Evolutionary conservation across 1,140 invertebrate species (phyloP), one percentile per base, ranked within the genome.

Genomic region (Drosophila truncata): DNA sequence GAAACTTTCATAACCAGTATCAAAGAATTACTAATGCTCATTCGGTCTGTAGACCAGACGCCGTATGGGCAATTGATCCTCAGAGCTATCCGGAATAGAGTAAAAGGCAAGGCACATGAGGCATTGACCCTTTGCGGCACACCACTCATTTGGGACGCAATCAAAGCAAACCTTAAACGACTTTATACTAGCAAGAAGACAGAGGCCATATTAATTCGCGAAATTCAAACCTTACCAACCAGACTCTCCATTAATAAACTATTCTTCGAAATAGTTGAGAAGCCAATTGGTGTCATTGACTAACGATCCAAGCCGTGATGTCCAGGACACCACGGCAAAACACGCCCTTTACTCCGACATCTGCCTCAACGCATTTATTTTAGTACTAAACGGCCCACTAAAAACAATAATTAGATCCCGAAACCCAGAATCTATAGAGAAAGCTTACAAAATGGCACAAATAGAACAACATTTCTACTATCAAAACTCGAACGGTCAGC

Each of bases 181-280:
- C 33, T 52, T 3, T 52, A 63, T 14, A 41, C 25, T 39, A 31
- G 18, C 47, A 63, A 54, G 29, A 54, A 54, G 18, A 41, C 35
- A 5, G 47, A 63, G 8, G 4, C 8, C 29, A 64, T 64, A 25
- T 23, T 8, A 8, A 29, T 6, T 8, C 29, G 29, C 4, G 29
- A 29, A 6, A 8, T 4, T 29, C 29, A 29, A 29, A 8, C 8
- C 4, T 29, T 8, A 29, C 29, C 4, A 29, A 29, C 27, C 29
- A 27, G 41, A 44, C 57, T 59, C n/a, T 59, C 41, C 39, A 33
- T 33, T 11, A 33, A 60, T 33, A 46, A 60, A 47, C 20, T 60
- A 8, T 60, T 60, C 8, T 60, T 60, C 20, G 42, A 41, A 23
- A 46, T 46, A 60, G 20, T 31, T 47, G 20, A 46, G 57, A 13